Evolutionary conservation across 2,113 vertebrate species (phyloP), one percentile per base, ranked within the genome.

Genomic region (Paradoxurus hermaphroditus): DNA sequence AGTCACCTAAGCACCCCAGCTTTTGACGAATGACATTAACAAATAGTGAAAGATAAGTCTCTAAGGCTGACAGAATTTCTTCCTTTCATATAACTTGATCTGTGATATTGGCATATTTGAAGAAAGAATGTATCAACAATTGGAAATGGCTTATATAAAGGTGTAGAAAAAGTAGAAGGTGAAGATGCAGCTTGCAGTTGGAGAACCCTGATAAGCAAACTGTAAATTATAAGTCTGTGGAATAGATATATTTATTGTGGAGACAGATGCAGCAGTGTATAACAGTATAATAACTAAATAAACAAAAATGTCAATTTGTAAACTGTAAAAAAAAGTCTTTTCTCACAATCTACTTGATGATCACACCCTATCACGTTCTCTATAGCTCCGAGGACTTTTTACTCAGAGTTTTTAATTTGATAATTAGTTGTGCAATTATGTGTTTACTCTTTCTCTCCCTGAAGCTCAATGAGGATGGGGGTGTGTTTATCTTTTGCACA

Each of bases 371-470:
- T 87, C 25, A 79, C 27, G 44, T n/a, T n/a, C 21, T 67, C 72
- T 81, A 49, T 68, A 92, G 36, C 56, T 86, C 29, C 19, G 23
- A 90, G 67, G 59, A 83, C 41, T 53, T 34, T 89, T 85, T 39
- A 65, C n/a, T 96, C 29, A 86, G 51, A 93, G 34, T n/a, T 83
- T 81, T 92, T 23, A 49, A 92, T 41, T 78, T 84, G 84, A 78
- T 82, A 83, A 46, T 63, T 92, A 92, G 25, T 34, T 86, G n/a
- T 39, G 56, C 13, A 36, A 70, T 39, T 90, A 46, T 53, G 78
- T 91, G 25, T 53, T 92, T 87, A 77, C 49, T 68, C 63, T 67
- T 92, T 86, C 36, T 86, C 23, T 72, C 41, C 25, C 41, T 87
- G 39, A 82, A 86, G 13, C n/a, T 68, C 75, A 86, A 1, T 93